Evolutionary conservation across 1,140 invertebrate species (phyloP), one percentile per base, ranked within the genome.

Genomic region (Drosophila funebris): DNA sequence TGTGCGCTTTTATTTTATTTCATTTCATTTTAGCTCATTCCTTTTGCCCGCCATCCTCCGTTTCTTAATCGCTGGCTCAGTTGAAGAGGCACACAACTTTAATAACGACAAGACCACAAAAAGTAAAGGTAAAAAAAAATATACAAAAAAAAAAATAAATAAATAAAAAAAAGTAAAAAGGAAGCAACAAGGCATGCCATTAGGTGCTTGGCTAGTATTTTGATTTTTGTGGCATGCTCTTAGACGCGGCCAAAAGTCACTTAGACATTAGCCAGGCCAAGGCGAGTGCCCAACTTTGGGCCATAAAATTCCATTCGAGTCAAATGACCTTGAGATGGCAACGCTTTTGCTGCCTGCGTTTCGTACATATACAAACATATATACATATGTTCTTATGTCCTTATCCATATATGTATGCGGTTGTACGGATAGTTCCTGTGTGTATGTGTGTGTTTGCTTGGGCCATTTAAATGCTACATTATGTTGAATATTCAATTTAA

Each of bases 401-500:
- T 4, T 50, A 14, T 16, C 14, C 22, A 41, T 33, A 41, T 31
- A 16, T 52, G 29, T 52, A 20, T 33, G 46, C n/a, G 46, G n/a
- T n/a, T 56, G 22, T 64, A 43, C 27, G 11, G 50, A 52, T 44
- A 18, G 37, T 66, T 57, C n/a, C 61, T 70, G 44, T 27, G 44
- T 54, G n/a, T 37, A 48, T 37, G 29, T 33, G 20, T 29, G 14
- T 14, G 54, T 76, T 61, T 75, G 76, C 80, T 62, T 76, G 76
- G 80, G 69, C 80, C 81, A 85, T 85, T 85, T 85, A 87, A 85
- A 85, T 81, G 82, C 77, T 77, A 85, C 81, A 85, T 85, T 85
- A 85, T 81, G 82, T 85, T 85, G 82, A 85, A 85, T 87, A 85
- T 85, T 85, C 81, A 85, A 85, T 85, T 82, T 87, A 85, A 85